Conservation (phyloP, 2,888 invertebrate genomes). For the Diogma glabrata region DNA sequence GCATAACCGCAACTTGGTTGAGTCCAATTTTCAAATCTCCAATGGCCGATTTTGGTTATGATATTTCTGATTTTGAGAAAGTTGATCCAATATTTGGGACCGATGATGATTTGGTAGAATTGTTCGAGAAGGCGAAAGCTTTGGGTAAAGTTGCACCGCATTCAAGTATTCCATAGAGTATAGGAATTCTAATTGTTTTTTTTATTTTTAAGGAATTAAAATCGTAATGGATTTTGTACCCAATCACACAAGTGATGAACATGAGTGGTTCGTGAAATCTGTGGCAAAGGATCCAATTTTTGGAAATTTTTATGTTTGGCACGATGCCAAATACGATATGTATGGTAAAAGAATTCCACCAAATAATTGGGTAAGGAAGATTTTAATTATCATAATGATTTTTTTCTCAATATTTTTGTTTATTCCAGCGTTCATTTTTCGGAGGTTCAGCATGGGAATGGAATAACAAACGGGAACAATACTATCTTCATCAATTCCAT, state of each 20-base stretch:
- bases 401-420: not conserved
- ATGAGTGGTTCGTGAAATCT: slow-evolving; percentile 62
- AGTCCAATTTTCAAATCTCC: slow-evolving; percentile 54
- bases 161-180: no score
- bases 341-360: slow-evolving; percentile 43
- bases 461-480: slow-evolving; percentile 43
- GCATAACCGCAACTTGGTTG: slow-evolving; percentile 55
- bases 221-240: slow-evolving; percentile 39
- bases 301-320: slow-evolving; percentile 62
- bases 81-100: slow-evolving; percentile 60
- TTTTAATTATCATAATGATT: no score
- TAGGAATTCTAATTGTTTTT: no score
- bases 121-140: slow-evolving; percentile 42
- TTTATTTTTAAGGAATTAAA: slow-evolving; percentile 37
- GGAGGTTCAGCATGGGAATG: slow-evolving; percentile 51
- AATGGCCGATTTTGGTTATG: slow-evolving; percentile 69
- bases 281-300: slow-evolving; percentile 43
- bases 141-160: no score
- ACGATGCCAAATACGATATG: slow-evolving; percentile 11
- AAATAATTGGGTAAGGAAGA: slow-evolving; percentile 67
- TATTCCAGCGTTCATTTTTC: slow-evolving; percentile 32
- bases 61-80: slow-evolving; percentile 54
- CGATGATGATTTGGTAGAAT: slow-evolving; percentile 53
- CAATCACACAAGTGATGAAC: slow-evolving; percentile 37
- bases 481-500: slow-evolving; percentile 52